Evolutionary conservation across 2,113 vertebrate species (phyloP).

Genomic region (human (Homo sapiens)): DNA sequence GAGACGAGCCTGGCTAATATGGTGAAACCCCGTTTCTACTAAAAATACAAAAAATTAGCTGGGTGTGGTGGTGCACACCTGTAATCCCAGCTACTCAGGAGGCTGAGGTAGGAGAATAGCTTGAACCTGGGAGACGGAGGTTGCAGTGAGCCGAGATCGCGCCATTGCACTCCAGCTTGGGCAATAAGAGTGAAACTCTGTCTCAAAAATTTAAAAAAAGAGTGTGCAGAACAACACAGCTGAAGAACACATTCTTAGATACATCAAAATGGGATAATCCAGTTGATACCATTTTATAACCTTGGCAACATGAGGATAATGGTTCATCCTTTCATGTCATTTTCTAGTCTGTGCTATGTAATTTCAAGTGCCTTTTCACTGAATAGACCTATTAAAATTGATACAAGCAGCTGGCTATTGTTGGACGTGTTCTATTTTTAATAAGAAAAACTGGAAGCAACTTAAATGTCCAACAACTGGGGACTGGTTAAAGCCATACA

Average conservation of each 20-base stretch:
- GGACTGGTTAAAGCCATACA: not conserved
- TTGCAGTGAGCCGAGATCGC: too few species aligned
- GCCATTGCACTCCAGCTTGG: too few species aligned
- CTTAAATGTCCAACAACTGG: not conserved
- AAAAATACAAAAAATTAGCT: too few species aligned
- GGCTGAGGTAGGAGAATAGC: too few species aligned
- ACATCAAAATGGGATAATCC: not conserved
- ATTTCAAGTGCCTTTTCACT: not conserved
- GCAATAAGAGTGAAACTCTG: too few species aligned
- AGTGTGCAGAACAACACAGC: not conserved
- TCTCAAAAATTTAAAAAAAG: too few species aligned
- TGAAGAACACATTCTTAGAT: not conserved
- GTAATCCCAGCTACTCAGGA: too few species aligned
- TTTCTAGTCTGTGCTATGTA: not conserved
- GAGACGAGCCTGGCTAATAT: too few species aligned
- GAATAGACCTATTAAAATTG: not conserved
- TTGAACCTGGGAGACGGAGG: too few species aligned
- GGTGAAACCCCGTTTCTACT: too few species aligned
- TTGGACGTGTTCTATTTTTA: not conserved
- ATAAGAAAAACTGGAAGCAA: not conserved
- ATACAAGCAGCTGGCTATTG: not conserved
- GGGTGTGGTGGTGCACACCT: too few species aligned
- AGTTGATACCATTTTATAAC: not conserved
- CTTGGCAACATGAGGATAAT: not conserved
- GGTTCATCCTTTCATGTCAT: not conserved